Conservation (phyloP, 2,113 vertebrate species). For the Cebus imitator region DNA sequence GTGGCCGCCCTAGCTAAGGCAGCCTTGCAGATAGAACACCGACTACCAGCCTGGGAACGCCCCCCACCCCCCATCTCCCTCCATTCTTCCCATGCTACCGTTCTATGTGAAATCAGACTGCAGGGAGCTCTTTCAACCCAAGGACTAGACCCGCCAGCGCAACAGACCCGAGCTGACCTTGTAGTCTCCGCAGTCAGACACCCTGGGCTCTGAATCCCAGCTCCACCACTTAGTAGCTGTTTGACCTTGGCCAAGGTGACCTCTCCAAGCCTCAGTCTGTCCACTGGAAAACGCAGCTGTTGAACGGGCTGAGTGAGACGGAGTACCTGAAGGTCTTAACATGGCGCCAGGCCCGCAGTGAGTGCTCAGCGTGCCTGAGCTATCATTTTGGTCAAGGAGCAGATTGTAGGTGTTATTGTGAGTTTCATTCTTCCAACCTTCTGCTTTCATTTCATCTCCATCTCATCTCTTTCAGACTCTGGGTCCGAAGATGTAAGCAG, state of each 20-base stretch:
- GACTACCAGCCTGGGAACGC: background rate
- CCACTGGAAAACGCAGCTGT: rapidly evolving
- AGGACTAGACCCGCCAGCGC: background rate
- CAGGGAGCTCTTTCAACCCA: background rate
- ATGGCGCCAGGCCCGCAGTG: rapidly evolving
- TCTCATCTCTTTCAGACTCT: background rate
- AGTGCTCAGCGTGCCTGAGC: rapidly evolving
- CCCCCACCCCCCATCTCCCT: background rate
- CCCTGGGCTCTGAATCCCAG: background rate
- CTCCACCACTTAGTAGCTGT: background rate
- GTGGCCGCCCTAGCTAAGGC: rapidly evolving
- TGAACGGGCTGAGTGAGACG: rapidly evolving
- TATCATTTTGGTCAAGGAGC: background rate
- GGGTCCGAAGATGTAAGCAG: background rate
- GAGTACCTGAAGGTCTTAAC: background rate
- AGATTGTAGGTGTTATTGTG: rapidly evolving
- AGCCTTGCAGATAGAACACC: background rate
- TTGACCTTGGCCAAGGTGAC: conserved; percentile 4
- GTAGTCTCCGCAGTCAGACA: no score
- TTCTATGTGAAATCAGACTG: background rate
- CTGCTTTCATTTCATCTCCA: background rate
- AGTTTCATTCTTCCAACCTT: background rate
- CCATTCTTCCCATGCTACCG: background rate
- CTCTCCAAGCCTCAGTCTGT: background rate
- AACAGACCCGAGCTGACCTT: background rate